Percentiles rank a stretch among this genome's conserved stretches.
Evolutionary conservation across 2,113 vertebrate species (phyloP).

Genomic region (Probosciger aterrimus): DNA sequence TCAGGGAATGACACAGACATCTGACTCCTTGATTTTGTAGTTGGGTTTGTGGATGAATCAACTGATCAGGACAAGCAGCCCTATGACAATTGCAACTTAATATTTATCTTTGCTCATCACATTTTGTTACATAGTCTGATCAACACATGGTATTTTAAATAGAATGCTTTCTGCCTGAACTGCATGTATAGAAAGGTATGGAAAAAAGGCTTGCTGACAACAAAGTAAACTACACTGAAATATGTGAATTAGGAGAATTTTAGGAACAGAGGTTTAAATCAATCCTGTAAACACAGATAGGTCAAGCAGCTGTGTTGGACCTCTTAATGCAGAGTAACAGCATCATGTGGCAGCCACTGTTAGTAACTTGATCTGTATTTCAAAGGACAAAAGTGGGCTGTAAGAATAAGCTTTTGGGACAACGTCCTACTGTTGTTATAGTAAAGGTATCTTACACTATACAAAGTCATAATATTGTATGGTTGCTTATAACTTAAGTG

Average conservation of each 20-base stretch:
- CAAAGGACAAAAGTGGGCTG: background rate
- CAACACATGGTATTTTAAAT: background rate
- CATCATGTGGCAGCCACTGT: background rate
- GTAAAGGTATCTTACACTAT: background rate
- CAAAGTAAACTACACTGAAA: background rate
- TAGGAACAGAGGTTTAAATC: background rate
- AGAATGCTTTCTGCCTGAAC: background rate
- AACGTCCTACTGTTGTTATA: background rate
- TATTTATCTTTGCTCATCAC: background rate
- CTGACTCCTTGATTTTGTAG: conserved; percentile 6
- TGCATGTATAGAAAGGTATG: background rate
- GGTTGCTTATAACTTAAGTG: background rate
- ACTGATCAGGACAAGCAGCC: background rate
- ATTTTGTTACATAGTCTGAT: background rate
- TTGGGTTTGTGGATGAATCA: background rate
- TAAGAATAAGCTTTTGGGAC: background rate
- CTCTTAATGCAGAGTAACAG: background rate
- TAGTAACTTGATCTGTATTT: background rate
- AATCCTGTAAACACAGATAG: background rate
- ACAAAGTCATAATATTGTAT: background rate
- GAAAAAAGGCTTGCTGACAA: background rate
- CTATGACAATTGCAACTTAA: background rate
- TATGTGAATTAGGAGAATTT: background rate
- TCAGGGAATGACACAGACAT: background rate
- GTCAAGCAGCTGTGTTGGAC: background rate